Base-by-base conservation (phyloP, 2,797 vertebrate species). In the Manis pentadactyla region DNA sequence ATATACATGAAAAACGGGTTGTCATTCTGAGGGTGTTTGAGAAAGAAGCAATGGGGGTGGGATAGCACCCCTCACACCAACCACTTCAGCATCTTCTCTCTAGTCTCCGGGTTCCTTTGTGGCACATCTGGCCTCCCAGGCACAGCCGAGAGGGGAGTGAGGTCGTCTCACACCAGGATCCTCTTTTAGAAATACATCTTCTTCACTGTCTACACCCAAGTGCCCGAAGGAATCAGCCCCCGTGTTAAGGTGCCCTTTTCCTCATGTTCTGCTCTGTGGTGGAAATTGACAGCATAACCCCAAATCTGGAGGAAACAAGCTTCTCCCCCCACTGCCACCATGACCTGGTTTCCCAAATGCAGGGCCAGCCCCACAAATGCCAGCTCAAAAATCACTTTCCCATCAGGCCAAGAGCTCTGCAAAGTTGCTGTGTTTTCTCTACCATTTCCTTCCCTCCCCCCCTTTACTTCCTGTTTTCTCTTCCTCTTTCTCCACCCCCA, bases 391-490 rank as follows among this genome's bases (percentile, higher is more conserved):
- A 81, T 85, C 91, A 97, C 89, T 94, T 96, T 97, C 94, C 94
- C 94, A 64, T 46, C 19, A 66, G 91, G 69, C 94, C 93, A 71
- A 95, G 95, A 92, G 53, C 73, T 10, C 66, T 63, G 78, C 78
- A 96, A 31, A 93, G 95, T 89, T 87, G 46, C 96, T 90, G 63
- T 93, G 96, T 97, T 96, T 96, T 97, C 96, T 93, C 91, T 95
- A 64, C 94, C 96, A 82, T 97, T 97, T 98, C 97, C 95, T 97
- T 64, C 92, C 87, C 74, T 39, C 78, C 84, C 23, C 83, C 27
- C 4, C 77, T 74, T 7, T 86, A 92, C 96, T 97, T 97, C 97
- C 97, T 97, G 95, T 97, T 97, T 97, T 97, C 93, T 96, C 96
- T 97, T 97, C 96, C 97, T 93, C 93, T 97, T 97, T 97, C 96